Base-by-base conservation (phyloP, 2,113 vertebrate genomes). In the Mugil cephalus region DNA sequence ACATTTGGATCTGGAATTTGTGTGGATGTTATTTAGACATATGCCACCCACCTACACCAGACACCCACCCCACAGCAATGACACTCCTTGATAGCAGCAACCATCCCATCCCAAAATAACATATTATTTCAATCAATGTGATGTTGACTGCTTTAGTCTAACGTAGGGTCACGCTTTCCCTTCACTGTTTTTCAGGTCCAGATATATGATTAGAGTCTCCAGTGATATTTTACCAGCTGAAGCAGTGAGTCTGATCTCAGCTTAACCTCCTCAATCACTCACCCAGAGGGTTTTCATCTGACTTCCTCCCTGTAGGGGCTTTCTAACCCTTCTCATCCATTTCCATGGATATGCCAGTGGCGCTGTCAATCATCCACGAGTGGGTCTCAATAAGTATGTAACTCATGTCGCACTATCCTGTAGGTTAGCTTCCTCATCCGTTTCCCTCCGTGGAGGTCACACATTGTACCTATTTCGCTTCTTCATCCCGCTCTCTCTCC, bases 281-380 rank as follows among this genome's bases (percentile, higher is more conserved):
- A 59, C 45, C 63, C 70, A 73, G 72, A 72, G 73, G 80, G 65
- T 74, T 40, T 54, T 58, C 50, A 45, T 77, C 56, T 77, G 43
- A 54, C 39, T 15, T 50, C 42, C 53, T 71, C 67, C 75, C 73
- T 38, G 46, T 7, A 15, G 59, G 54, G 54, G 47, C n/a, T 79
- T 39, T 34, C 21, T 51, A 68, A 59, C 59, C 54, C 30, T 48
- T 74, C 24, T 56, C 46, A 81, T 45, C n/a, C 30, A 38, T 61
- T 75, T 62, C 45, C 48, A 47, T 9, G 12, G 40, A 62, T 75
- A 62, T 63, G 56, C 78, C 67, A 53, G 24, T 53, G 52, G 68
- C 43, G 3, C 51, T 64, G 82, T 81, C 81, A 82, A 48, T 83
- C 83, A 83, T 59, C 60, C 66, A 11, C 4, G 35, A 69, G 70